These are phyloP conservation scores for Athene noctua DNA, from an alignment of 2,113 vertebrate species.

Conservation along the genomic window DNA sequence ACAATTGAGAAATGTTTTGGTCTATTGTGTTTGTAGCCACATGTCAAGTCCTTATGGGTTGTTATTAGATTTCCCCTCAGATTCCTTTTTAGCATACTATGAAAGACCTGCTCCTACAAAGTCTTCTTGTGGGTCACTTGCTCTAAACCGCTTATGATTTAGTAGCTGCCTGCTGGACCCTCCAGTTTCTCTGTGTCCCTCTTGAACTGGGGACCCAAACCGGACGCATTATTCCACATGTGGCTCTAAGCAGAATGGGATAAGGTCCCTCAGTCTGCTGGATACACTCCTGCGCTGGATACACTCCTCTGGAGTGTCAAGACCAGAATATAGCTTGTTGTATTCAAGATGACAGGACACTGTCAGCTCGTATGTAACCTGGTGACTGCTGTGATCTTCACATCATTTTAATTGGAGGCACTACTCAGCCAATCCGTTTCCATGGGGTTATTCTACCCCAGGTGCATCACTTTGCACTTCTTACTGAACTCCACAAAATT, in stretches of 20 bases:
- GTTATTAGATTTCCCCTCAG: neutral
- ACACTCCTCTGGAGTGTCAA: neutral
- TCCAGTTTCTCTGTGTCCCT: neutral
- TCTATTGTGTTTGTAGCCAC: neutral
- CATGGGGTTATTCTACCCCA: neutral
- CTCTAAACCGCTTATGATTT: neutral
- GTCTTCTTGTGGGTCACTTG: fast-evolving
- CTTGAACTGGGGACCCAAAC: neutral
- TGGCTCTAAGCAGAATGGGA: neutral
- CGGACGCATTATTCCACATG: neutral
- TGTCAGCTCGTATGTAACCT: neutral
- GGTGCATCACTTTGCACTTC: neutral
- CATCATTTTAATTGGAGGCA: neutral
- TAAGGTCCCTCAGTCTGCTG: neutral
- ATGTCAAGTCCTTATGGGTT: neutral
- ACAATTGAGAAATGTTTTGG: neutral
- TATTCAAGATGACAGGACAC: neutral
- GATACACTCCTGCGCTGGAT: no score
- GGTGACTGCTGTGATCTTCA: neutral
- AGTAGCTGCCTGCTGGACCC: neutral
- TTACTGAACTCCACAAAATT: neutral
- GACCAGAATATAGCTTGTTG: neutral
- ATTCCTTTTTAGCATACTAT: neutral
- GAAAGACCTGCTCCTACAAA: neutral
- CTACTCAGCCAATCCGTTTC: neutral